Evolutionary conservation across 2,888 invertebrate genomes (phyloP).

Genomic region (Himalopsyche tibetana): DNA sequence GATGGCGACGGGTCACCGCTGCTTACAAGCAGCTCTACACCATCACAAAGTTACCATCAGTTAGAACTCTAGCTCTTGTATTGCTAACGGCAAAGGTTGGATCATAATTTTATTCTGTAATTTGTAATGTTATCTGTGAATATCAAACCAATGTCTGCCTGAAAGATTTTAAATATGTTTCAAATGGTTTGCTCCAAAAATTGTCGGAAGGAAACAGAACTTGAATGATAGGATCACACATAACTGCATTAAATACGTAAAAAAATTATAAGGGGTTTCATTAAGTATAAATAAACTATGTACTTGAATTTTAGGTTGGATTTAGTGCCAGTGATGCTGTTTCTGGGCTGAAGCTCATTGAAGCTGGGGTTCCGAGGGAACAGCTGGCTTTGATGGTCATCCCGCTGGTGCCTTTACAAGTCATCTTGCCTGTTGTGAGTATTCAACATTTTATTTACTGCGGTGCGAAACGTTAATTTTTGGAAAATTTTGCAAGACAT

Average conservation of each 20-base stretch:
- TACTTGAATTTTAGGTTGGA: constrained; percentile 82
- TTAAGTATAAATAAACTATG: neutral
- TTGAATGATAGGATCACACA: too few species aligned
- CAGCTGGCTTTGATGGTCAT: constrained; percentile 94
- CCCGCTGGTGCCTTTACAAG: constrained; percentile 95
- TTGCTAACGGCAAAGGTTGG: constrained; percentile 92
- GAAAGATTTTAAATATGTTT: too few species aligned
- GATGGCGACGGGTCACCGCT: constrained; percentile 75
- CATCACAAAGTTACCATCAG: constrained; percentile 89
- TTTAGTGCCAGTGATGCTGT: constrained; percentile 98
- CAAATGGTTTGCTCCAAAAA: too few species aligned
- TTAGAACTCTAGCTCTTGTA: constrained; percentile 86
- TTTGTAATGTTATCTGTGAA: too few species aligned
- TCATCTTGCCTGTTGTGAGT: constrained; percentile 91
- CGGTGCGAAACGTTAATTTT: too few species aligned
- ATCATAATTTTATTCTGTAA: neutral
- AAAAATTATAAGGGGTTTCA: neutral
- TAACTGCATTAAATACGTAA: too few species aligned
- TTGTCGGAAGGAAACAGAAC: too few species aligned
- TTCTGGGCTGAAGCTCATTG: constrained; percentile 95
- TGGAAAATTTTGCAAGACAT: too few species aligned
- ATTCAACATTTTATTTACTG: constrained; percentile 69
- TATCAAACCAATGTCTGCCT: too few species aligned
- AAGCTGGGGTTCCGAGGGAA: constrained; percentile 97
- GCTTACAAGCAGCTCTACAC: constrained; percentile 90